Evolutionary conservation across 2,888 invertebrate genomes (phyloP), one percentile per base, ranked within the genome.

Genomic region (Drosophila borealis): DNA sequence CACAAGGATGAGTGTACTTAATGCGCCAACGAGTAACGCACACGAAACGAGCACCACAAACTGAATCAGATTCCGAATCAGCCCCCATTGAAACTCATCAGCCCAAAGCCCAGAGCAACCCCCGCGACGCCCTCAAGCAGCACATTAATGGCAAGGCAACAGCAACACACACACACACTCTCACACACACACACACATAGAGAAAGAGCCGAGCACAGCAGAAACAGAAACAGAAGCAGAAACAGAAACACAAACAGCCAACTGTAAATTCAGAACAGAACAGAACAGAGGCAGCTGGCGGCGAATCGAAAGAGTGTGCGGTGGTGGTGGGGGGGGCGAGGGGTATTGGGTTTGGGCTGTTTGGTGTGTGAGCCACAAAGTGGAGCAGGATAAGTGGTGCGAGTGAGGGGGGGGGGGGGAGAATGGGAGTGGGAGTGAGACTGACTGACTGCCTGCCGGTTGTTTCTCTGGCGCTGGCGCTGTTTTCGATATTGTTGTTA

Each of bases 401-500:
- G 50, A 50, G 49, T 17, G 19, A 5, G 25, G 36, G 1, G 39
- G 29, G 25, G 3, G 29, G 42, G 8, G 4, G 19, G 17, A 21
- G 36, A 8, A 36, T 9, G 13, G 42, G 59, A 19, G 42, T n/a
- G 37, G 39, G 14, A 37, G 11, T 19, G 17, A 25, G 44, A 34
- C 17, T 63, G 33, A n/a, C 8, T 21, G 53, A 9, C 45, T 50
- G 54, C 19, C 44, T 60, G 37, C 36, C 57, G 25, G n/a, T 44
- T 65, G 57, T 71, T 71, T 73, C 65, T 78, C 60, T 62, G 63
- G 66, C 34, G 45, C 19, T 60, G 54, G 25, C 55, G 59, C 56
- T 78, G 60, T 70, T 78, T 84, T 87, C 85, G 82, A 83, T 85
- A 83, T 81, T 79, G 81, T 79, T 84, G 80, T 85, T 84, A 61